Conservation (phyloP, 2,113 vertebrate species). For the Toxotes jaculatrix region DNA sequence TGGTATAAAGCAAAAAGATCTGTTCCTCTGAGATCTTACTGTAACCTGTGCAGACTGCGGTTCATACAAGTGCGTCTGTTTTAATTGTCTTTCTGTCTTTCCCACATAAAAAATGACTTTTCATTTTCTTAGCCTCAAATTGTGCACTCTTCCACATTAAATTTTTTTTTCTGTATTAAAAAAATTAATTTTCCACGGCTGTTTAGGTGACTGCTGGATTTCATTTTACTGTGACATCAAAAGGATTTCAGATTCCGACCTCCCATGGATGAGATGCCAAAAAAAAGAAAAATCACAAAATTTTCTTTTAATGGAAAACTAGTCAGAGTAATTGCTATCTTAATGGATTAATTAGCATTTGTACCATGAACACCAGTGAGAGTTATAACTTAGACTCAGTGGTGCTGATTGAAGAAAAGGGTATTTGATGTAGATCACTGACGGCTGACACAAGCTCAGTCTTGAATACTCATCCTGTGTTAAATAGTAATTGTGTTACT, state of each 20-base stretch:
- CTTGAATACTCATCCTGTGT: not conserved
- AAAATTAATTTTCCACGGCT: too few species aligned
- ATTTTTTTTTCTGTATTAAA: too few species aligned
- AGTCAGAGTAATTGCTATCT: not conserved
- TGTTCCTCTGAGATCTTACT: not conserved
- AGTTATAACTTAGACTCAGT: not conserved
- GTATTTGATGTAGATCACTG: not conserved
- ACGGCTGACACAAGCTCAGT: not conserved
- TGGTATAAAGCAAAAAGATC: not conserved
- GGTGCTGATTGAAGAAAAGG: not conserved
- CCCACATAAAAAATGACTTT: not conserved
- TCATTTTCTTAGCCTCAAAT: too few species aligned
- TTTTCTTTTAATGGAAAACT: slow-evolving; percentile 1
- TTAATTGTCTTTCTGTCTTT: too few species aligned
- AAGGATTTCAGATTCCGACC: slow-evolving; percentile 9
- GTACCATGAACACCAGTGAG: not conserved
- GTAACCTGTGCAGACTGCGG: too few species aligned
- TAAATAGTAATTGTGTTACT: not conserved
- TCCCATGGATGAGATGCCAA: not conserved
- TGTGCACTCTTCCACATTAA: too few species aligned
- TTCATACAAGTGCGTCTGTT: too few species aligned
- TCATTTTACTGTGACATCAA: not conserved
- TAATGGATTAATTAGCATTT: not conserved
- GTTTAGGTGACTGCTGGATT: not conserved
- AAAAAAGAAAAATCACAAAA: not conserved